A percentile compares a stretch with the other conserved stretches of the same genome.
Conservation (phyloP, 2,888 invertebrate genomes). For the Chrysina gloriosa region DNA sequence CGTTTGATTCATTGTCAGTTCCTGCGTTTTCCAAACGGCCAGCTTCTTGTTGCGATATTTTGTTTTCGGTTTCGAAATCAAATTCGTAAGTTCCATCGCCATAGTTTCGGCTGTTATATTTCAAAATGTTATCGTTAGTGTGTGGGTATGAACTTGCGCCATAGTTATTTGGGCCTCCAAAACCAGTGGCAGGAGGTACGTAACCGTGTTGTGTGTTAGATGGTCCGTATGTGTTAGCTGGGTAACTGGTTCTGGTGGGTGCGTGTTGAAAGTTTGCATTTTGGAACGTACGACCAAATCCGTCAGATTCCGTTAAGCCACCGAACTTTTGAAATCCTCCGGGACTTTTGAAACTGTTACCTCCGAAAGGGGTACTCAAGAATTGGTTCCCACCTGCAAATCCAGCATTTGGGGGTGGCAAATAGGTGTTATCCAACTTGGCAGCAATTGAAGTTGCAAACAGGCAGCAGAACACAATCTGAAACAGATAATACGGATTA, state of each 20-base stretch:
- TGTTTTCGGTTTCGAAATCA: slow-evolving; percentile 67
- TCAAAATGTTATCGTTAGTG: slow-evolving; percentile 59
- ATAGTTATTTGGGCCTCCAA: too few species aligned
- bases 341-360: background rate
- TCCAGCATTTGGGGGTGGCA: slow-evolving; percentile 67
- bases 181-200: too few species aligned
- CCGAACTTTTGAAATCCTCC: background rate
- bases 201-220: background rate
- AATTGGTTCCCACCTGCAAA: slow-evolving; percentile 63
- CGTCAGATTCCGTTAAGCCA: background rate
- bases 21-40: slow-evolving; percentile 63
- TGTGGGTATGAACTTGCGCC: background rate
- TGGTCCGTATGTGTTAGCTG: background rate
- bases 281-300: background rate
- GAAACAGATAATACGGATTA: too few species aligned
- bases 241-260: background rate
- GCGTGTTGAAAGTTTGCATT: background rate
- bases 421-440: slow-evolving; percentile 67
- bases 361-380: background rate
- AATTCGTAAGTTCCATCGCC: slow-evolving; percentile 42
- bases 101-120: slow-evolving; percentile 68
- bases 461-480: slow-evolving; percentile 5
- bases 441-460: slow-evolving; percentile 62
- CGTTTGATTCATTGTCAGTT: slow-evolving; percentile 61
- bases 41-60: slow-evolving; percentile 65